Conservation (phyloP, 2,888 invertebrate species). For the Cryptocheilus praepositus region DNA sequence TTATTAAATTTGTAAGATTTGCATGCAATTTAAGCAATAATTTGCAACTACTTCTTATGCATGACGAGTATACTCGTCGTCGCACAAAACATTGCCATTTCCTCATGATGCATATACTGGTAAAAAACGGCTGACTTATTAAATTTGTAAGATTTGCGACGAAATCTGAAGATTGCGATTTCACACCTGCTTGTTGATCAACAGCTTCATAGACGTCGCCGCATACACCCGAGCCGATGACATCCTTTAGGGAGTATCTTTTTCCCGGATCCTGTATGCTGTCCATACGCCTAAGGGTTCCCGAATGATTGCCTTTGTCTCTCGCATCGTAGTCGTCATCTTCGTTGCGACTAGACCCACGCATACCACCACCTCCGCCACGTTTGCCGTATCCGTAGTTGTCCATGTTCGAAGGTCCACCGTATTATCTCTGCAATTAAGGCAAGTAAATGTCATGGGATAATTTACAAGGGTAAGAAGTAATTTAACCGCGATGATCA, state of each 20-base stretch:
- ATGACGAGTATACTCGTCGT: no score
- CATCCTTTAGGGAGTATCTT: slow-evolving; percentile 83
- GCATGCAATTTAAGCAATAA: no score
- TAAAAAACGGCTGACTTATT: no score
- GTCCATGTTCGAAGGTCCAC: slow-evolving; percentile 38
- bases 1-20: no score
- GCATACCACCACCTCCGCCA: slow-evolving; percentile 35
- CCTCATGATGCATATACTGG: no score
- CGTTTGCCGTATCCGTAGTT: slow-evolving; percentile 57
- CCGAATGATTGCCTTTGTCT: slow-evolving; percentile 26
- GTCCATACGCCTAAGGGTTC: slow-evolving; percentile 74
- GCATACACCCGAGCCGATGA: slow-evolving; percentile 85
- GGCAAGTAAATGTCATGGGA: no score
- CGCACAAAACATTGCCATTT: no score
- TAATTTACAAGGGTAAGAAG: no score
- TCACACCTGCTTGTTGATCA: slow-evolving; percentile 81
- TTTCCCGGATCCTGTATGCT: slow-evolving; percentile 86
- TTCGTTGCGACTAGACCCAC: slow-evolving; percentile 36
- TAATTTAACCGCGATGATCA: no score
- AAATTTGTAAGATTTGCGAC: no score
- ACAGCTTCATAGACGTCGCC: slow-evolving; percentile 85
- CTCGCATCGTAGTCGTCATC: slow-evolving; percentile 32
- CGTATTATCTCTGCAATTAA: no score
- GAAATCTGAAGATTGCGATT: background rate
- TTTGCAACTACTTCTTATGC: no score